phyloP scores from a whole-genome alignment of 2,113 vertebrate species.

The Orycteropus afer region DNA sequence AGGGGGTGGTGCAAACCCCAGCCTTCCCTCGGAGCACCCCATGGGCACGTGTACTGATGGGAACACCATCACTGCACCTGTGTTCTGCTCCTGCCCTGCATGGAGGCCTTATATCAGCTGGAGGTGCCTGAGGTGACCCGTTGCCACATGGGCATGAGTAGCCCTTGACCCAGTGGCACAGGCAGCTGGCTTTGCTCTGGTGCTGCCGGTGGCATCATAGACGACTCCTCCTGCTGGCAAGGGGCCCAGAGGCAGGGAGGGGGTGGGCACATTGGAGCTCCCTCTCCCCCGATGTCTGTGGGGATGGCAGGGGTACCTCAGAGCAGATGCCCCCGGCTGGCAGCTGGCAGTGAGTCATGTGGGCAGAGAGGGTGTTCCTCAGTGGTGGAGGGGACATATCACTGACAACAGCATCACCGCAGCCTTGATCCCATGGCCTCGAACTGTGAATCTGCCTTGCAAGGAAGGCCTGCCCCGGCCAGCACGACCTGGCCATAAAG shows the following conservation, averaged over 20 bases:
- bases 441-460: not conserved
- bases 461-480: not conserved
- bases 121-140: not conserved
- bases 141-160: not conserved
- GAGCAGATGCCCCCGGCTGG: no score
- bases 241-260: not conserved
- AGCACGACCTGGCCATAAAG: not conserved
- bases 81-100: no score
- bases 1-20: not conserved
- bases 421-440: not conserved
- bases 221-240: not conserved
- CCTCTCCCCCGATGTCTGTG: not conserved
- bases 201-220: no score
- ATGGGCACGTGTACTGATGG: not conserved
- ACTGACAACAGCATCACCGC: not conserved
- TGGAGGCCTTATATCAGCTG: not conserved
- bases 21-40: not conserved
- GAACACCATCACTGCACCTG: not conserved
- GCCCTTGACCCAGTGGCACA: rapidly evolving
- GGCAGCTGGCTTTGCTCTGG: rapidly evolving
- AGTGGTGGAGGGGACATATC: no score
- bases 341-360: not conserved
- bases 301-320: not conserved
- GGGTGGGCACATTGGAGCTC: not conserved
- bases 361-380: not conserved